Percentiles rank a stretch among this genome's conserved stretches.
Conservation (phyloP, 2,797 vertebrate genomes). For the Amblyopsis hoosieri region DNA sequence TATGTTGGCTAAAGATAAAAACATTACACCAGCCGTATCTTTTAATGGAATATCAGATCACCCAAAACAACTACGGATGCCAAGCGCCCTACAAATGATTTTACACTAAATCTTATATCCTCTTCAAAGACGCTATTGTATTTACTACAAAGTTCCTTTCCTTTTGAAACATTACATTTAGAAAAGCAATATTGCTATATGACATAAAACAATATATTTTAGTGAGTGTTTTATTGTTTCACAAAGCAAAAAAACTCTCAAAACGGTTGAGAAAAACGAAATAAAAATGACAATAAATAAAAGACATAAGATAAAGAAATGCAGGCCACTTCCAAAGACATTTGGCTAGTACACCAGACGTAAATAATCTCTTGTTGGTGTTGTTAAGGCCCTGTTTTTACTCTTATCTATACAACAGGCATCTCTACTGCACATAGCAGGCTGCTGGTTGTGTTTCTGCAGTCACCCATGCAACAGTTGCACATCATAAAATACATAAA, state of each 20-base stretch:
- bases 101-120: slow-evolving; percentile 8
- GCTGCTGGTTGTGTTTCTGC: slow-evolving; percentile 17
- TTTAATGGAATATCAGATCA: slow-evolving; percentile 27
- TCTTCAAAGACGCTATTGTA: not conserved
- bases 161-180: slow-evolving; percentile 6
- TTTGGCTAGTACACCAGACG: too few relatives aligned
- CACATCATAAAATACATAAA: slow-evolving; percentile 7
- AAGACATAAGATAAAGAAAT: not conserved
- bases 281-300: not conserved
- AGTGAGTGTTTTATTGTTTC: not conserved
- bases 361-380: too few relatives aligned
- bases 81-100: slow-evolving; percentile 10
- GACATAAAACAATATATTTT: slow-evolving; percentile 1
- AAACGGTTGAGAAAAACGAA: not conserved
- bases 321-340: too few relatives aligned
- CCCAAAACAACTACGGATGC: slow-evolving; percentile 26
- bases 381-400: slow-evolving; percentile 48
- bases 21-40: slow-evolving; percentile 12
- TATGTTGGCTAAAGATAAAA: slow-evolving; percentile 1
- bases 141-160: not conserved
- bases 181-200: not conserved
- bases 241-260: not conserved
- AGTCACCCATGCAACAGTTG: slow-evolving; percentile 34
- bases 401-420: slow-evolving; percentile 2
- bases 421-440: slow-evolving; percentile 43